These are phyloP conservation scores for Microtus montanus DNA, from an alignment of 2,113 vertebrate species.

Conservation along the genomic window DNA sequence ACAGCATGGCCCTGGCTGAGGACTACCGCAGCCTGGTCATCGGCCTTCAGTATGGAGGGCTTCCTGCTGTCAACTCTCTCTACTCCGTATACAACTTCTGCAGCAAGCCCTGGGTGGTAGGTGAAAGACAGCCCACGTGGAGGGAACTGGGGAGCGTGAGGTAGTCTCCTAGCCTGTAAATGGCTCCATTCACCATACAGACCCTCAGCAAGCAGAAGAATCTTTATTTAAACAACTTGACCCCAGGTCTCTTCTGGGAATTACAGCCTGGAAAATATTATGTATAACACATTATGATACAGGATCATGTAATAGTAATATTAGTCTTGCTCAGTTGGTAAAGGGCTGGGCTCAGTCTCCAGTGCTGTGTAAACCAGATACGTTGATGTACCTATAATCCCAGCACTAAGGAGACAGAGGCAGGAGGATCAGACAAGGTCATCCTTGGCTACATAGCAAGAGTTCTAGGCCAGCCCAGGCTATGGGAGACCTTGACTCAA, in stretches of 20 bases:
- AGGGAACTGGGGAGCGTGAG: neutral
- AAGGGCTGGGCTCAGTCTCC: neutral
- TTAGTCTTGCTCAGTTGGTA: neutral
- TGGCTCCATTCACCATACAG: neutral
- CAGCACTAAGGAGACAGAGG: neutral
- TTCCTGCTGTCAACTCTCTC: constrained; percentile 93
- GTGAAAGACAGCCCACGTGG: constrained; percentile 50
- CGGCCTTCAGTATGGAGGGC: constrained; percentile 93
- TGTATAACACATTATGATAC: neutral
- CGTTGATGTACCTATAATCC: neutral
- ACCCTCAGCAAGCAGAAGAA: neutral
- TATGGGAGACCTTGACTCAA: neutral
- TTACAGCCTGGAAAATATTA: neutral
- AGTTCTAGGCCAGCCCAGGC: neutral
- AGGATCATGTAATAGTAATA: neutral
- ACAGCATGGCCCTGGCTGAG: constrained; percentile 96
- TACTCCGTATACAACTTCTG: constrained; percentile 99
- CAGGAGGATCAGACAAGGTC: neutral
- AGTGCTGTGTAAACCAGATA: neutral
- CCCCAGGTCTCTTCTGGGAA: neutral
- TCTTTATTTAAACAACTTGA: neutral
- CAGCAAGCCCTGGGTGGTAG: constrained; percentile 99
- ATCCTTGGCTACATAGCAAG: neutral
- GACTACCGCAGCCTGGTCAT: constrained; percentile 96
- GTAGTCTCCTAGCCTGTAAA: neutral